phyloP scores from a whole-genome alignment of 2,888 invertebrate species.

The Lathronympha strigana region DNA sequence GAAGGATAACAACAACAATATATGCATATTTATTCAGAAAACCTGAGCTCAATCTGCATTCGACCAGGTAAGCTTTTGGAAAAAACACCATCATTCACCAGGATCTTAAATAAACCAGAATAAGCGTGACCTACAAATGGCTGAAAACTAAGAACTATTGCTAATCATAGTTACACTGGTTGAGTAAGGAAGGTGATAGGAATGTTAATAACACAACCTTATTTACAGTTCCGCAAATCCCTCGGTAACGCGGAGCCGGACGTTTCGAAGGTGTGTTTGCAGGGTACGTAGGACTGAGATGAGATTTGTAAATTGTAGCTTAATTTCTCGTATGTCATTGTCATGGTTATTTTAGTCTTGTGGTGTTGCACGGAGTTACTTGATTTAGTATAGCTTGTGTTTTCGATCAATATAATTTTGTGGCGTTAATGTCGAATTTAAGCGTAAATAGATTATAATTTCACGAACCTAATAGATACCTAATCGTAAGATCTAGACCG shows the following conservation, averaged over 20 bases:
- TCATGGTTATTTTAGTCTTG: constrained; percentile 7
- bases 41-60: neutral
- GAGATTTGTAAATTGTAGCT: constrained; percentile 13
- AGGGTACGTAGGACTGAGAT: constrained; percentile 19
- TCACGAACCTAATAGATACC: no score
- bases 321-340: constrained; percentile 18
- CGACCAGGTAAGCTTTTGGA: neutral
- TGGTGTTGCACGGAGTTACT: neutral
- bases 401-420: neutral
- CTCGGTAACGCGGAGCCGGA: constrained; percentile 54
- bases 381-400: neutral
- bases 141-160: neutral
- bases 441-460: no score
- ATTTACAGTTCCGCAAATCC: constrained; percentile 56
- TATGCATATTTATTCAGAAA: no score
- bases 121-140: neutral
- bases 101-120: neutral
- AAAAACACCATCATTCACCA: neutral
- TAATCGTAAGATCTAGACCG: no score
- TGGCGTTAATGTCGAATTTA: no score
- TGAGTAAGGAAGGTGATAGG: neutral
- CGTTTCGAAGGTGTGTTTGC: constrained; percentile 52
- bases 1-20: no score
- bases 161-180: neutral
- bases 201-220: constrained; percentile 43